Base-by-base conservation (phyloP, 2,888 invertebrate genomes). In the Taenaris catops region DNA sequence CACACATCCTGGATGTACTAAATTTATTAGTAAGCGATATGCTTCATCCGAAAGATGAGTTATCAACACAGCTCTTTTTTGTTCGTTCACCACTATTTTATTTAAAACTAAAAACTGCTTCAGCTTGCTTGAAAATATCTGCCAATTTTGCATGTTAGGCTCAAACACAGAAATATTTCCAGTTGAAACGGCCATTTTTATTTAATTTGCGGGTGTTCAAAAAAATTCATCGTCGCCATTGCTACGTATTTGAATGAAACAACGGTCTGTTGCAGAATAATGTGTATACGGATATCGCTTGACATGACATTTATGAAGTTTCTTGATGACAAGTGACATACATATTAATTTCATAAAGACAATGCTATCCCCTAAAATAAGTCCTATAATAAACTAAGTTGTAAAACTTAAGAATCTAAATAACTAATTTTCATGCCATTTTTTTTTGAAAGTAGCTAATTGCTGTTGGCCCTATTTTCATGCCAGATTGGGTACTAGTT, bases 11-110 rank as follows among this genome's bases (percentile, higher is more conserved):
- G 12, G 25, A 25, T 25, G 25, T 7, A 8, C 11, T 4, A 25
- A 10, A 3, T 25, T 25, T n/a, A 12, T 25, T 4, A 25, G 4
- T 8, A 25, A 7, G 7, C 12, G 11, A 6, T 25, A 25, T 6
- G 25, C 7, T 10, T 25, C 25, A 8, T 25, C 25, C 25, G 25
- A 25, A 7, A 25, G 11, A 7, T 25, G 25, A 10, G 7, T 25
- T 10, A 25, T 2, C 2, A 25, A 12, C 3, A 12, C n/a, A 1
- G 14, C 14, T 2, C 25, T 12, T 3, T 10, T 2, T 12, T 25
- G 25, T 10, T 10, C 4, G 4, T 6, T 12, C 12, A 4, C 11
- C n/a, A 6, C n/a, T 7, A 25, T n/a, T 6, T 14, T 25, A 4
- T 25, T 25, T 6, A 16, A 7, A 1, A 6, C 11, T 25, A 25